A percentile compares a stretch with the other conserved stretches of the same genome.
phyloP scores from a whole-genome alignment of 2,797 vertebrate genomes.

The Carapus acus region DNA sequence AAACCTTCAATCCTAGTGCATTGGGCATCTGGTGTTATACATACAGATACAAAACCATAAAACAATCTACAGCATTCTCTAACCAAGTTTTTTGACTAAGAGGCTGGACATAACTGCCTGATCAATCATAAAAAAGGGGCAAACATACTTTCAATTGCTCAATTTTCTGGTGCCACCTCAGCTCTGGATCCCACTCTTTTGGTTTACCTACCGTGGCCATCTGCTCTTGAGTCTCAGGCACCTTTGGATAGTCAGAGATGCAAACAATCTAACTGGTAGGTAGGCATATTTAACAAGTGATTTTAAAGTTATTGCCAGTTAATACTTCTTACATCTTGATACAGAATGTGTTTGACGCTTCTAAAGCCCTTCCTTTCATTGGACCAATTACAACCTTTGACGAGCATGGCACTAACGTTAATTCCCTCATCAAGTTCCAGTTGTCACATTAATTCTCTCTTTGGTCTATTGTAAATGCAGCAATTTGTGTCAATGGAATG shows the following conservation, averaged over 20 bases:
- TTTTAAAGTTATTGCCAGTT: too few relatives aligned
- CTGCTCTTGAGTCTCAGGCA: conserved; percentile 19
- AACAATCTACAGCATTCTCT: conserved; percentile 4
- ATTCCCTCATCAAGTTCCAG: conserved; percentile 32
- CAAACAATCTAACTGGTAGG: conserved; percentile 2
- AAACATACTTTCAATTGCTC: conserved; percentile 68
- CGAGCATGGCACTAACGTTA: conserved; percentile 19
- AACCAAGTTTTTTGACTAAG: not conserved
- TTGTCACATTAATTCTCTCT: conserved; percentile 56
- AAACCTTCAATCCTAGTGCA: conserved; percentile 27
- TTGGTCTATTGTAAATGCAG: conserved; percentile 57
- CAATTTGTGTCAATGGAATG: conserved; percentile 53
- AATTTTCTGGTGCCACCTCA: conserved; percentile 65
- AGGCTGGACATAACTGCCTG: not conserved
- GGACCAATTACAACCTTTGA: too few relatives aligned
- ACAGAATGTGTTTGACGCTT: too few relatives aligned
- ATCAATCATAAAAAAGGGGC: conserved; percentile 22
- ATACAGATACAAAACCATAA: not conserved
- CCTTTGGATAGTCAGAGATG: conserved; percentile 27
- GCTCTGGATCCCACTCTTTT: conserved; percentile 48
- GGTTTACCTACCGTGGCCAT: conserved; percentile 19
- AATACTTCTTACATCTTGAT: too few relatives aligned
- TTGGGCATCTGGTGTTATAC: conserved; percentile 29
- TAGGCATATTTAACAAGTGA: too few relatives aligned
- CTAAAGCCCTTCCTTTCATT: too few relatives aligned